Evolutionary conservation across 2,888 invertebrate genomes (phyloP).

Genomic region (Leptothorax acervorum): DNA sequence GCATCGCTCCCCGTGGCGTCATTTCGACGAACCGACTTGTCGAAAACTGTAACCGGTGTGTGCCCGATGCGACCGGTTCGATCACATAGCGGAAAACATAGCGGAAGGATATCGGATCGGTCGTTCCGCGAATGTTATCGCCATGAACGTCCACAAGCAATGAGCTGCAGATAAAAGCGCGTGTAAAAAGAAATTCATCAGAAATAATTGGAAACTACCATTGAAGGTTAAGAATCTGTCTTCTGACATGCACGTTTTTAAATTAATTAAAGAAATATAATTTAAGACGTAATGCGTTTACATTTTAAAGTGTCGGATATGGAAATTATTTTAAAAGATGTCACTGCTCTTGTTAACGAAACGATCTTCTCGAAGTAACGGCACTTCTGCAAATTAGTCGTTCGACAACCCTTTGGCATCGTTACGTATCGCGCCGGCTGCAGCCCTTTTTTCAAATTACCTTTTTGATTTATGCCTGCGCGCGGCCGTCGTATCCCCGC

Average conservation of each 20-base stretch:
- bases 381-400: conserved; percentile 77
- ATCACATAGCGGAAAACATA: conserved; percentile 30
- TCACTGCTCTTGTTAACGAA: conserved; percentile 44
- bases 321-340: neutral
- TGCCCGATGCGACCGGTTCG: neutral
- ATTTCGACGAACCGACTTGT: conserved; percentile 45
- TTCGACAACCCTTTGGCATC: conserved; percentile 67
- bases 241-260: neutral
- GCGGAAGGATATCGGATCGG: conserved; percentile 12
- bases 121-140: conserved; percentile 34
- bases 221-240: neutral
- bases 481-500: conserved; percentile 68
- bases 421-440: conserved; percentile 49
- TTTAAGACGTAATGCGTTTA: neutral
- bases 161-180: neutral
- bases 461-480: conserved; percentile 79
- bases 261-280: neutral
- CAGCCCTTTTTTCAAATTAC: conserved; percentile 74
- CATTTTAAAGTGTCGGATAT: neutral
- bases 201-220: neutral
- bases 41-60: conserved; percentile 45
- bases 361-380: conserved; percentile 71
- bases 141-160: neutral
- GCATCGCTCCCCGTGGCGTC: conserved; percentile 53
- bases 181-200: neutral